Percentiles rank a stretch among this genome's conserved stretches.
phyloP scores from a whole-genome alignment of 1,140 invertebrate species.

The Antheraea mylitta region DNA sequence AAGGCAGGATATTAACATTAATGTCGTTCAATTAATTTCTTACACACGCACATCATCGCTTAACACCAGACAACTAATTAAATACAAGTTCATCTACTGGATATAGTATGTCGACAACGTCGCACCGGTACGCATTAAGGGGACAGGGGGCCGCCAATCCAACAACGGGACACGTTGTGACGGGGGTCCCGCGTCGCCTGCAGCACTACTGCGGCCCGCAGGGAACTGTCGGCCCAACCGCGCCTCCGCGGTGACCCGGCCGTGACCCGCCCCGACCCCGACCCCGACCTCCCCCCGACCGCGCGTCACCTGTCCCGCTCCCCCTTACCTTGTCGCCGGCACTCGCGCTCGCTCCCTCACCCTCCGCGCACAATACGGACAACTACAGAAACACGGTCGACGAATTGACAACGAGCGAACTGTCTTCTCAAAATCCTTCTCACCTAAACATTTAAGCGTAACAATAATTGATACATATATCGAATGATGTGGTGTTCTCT shows the following conservation, averaged over 20 bases:
- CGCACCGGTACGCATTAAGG: slow-evolving; percentile 10
- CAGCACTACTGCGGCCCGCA: slow-evolving; percentile 32
- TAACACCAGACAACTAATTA: slow-evolving; percentile 30
- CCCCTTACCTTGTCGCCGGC: slow-evolving; percentile 34
- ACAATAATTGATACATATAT: too few relatives aligned
- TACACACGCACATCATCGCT: slow-evolving; percentile 43
- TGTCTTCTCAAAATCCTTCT: too few relatives aligned
- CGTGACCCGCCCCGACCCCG: slow-evolving; percentile 34
- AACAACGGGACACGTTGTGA: slow-evolving; percentile 71
- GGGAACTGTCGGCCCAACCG: slow-evolving; percentile 68
- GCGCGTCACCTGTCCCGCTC: slow-evolving; percentile 16
- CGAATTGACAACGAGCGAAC: too few relatives aligned
- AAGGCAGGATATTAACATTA: slow-evolving; percentile 64
- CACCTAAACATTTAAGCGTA: too few relatives aligned
- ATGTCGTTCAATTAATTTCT: slow-evolving; percentile 43
- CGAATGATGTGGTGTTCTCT: too few relatives aligned
- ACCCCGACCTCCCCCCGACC: slow-evolving; percentile 28
- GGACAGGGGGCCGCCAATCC: slow-evolving; percentile 72
- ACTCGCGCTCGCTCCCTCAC: not conserved
- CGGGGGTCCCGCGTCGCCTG: slow-evolving; percentile 49
- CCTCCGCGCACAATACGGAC: not conserved
- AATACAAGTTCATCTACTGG: slow-evolving; percentile 20
- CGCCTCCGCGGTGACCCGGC: slow-evolving; percentile 34
- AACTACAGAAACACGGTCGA: too few relatives aligned
- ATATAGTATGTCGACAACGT: slow-evolving; percentile 8